Conservation (phyloP, 1,140 invertebrate genomes). For the Idris sp. region DNA sequence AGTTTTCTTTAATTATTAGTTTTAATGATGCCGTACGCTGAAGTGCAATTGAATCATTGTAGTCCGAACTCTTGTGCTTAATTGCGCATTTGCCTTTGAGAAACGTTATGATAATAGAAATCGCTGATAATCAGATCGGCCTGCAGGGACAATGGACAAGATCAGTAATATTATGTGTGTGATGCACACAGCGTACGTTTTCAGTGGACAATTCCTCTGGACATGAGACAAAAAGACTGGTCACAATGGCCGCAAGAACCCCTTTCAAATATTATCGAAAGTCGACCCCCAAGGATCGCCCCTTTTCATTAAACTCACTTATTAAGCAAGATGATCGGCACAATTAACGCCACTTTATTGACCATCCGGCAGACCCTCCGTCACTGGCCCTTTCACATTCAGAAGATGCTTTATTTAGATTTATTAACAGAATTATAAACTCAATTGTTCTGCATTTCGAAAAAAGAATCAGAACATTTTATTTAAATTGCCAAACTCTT, state of each 20-base stretch:
- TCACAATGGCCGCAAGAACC: constrained; percentile 40
- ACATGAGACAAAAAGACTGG: constrained; percentile 45
- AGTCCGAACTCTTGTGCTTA: constrained; percentile 12
- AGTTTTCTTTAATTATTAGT: too few species aligned
- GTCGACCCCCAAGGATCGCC: constrained; percentile 64
- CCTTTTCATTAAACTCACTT: constrained; percentile 34
- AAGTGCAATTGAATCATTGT: too few species aligned
- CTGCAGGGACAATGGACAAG: constrained; percentile 33
- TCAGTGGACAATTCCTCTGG: constrained; percentile 25
- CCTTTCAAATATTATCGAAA: constrained; percentile 54
- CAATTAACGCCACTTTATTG: constrained; percentile 62
- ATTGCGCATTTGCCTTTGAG: constrained; percentile 31
- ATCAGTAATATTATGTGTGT: constrained; percentile 31
- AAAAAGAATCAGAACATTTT: too few species aligned
- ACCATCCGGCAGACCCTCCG: constrained; percentile 20
- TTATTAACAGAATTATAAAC: too few species aligned
- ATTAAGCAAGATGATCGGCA: constrained; percentile 70
- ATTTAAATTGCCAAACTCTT: too few species aligned
- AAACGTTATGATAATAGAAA: constrained; percentile 43
- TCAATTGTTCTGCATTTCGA: too few species aligned
- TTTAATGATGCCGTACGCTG: too few species aligned
- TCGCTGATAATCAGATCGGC: constrained; percentile 36
- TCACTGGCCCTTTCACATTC: too few species aligned
- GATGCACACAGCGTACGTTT: constrained; percentile 22
- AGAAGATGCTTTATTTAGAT: too few species aligned